Conservation (phyloP, 2,113 vertebrate species). For the Rhodinocichla rosea region DNA sequence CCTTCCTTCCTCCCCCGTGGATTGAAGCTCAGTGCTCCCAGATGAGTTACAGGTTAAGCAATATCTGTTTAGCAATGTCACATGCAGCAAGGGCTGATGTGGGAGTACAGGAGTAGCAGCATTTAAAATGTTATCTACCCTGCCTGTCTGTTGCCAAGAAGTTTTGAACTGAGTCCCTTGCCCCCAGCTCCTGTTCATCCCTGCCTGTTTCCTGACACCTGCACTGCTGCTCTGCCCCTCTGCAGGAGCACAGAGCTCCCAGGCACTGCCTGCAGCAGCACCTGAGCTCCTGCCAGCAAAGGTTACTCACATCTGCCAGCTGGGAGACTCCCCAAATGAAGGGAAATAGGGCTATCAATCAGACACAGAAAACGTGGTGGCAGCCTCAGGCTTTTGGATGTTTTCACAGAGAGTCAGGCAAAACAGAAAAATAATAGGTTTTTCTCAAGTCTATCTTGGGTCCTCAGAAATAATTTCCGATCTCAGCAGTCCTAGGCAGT, state of each 20-base stretch:
- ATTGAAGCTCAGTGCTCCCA: neutral
- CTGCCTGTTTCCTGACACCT: neutral
- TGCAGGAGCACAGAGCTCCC: neutral
- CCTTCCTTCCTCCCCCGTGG: neutral
- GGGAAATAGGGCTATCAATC: neutral
- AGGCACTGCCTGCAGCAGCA: neutral
- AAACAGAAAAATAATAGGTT: neutral
- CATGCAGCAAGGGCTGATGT: neutral
- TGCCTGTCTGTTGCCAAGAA: neutral
- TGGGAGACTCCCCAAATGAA: accelerated
- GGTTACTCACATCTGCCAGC: neutral
- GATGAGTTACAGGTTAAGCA: neutral
- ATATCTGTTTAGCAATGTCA: neutral
- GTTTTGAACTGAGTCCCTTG: neutral
- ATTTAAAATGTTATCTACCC: neutral
- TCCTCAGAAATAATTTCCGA: neutral
- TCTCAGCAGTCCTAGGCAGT: neutral
- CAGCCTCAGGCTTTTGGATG: neutral
- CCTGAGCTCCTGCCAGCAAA: neutral
- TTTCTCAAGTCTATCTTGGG: neutral
- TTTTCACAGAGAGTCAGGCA: neutral
- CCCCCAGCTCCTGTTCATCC: accelerated
- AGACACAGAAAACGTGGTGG: neutral
- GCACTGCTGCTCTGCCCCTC: neutral
- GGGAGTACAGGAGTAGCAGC: neutral